Evolutionary conservation across 1,140 invertebrate genomes (phyloP), one percentile per base, ranked within the genome.

Genomic region (Drosophila baimaii): DNA sequence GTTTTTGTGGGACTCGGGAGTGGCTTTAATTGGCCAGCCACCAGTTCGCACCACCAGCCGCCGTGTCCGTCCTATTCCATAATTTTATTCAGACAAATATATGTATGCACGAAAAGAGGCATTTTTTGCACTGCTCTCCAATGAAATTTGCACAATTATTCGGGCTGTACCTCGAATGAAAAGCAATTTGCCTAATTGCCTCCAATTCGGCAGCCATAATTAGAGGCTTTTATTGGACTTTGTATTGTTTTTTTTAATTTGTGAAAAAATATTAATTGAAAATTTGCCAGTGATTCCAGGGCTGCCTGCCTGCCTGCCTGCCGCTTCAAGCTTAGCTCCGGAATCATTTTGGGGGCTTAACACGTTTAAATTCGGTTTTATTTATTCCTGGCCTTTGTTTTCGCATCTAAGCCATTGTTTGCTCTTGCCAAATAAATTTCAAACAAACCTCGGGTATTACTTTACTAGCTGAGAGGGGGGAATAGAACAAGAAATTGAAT

Each of bases 171-270:
- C 41, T 35, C 25, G 35, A 59, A 35, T 56, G 70, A 23, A 58
- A 54, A 51, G 59, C 58, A 63, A 71, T 71, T 72, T 66, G 72
- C 66, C 37, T 84, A 80, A 84, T 81, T 85, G 77, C 63, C 57
- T n/a, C 55, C 54, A 57, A 84, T 84, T 83, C 79, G 44, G 49
- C 23, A 57, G 52, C 57, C 57, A 63, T 79, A 71, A 76, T 83
- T 63, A 79, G 64, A 41, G 56, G 56, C 52, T 44, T 68, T 65
- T 35, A 57, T 47, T 61, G 56, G n/a, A 62, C 25, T 47, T 73
- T 43, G n/a, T n/a, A n/a, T n/a, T 41, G 35, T 44, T 68, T 52
- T 55, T 55, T 49, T 49, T 31, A 37, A 46, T 39, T 33, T 57
- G 5, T 12, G 35, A n/a, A 76, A 73, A 41, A 35, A 35, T 68